phyloP scores from a whole-genome alignment of 2,888 invertebrate species.

The Hermodice carunculata region DNA sequence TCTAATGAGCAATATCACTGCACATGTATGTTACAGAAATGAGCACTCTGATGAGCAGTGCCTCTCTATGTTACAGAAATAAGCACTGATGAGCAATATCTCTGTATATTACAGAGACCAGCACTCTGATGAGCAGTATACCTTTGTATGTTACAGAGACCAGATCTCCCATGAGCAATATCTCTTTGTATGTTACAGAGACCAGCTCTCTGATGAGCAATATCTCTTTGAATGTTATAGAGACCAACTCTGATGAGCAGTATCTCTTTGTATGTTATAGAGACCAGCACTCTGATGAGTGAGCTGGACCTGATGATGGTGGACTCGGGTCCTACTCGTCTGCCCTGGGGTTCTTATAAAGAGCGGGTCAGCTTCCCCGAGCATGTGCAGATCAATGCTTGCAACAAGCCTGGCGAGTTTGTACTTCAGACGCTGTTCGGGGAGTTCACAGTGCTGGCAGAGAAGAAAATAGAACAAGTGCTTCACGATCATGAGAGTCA shows the following conservation, averaged over 20 bases:
- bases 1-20: too few species aligned
- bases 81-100: too few species aligned
- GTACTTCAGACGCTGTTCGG: slow-evolving; percentile 95
- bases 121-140: too few species aligned
- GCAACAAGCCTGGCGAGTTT: slow-evolving; percentile 81
- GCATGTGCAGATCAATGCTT: slow-evolving; percentile 31
- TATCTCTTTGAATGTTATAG: too few species aligned
- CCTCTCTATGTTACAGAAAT: too few species aligned
- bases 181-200: too few species aligned
- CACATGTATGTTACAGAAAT: too few species aligned
- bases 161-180: too few species aligned
- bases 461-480: slow-evolving; percentile 95
- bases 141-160: too few species aligned
- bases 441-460: slow-evolving; percentile 94
- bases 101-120: too few species aligned
- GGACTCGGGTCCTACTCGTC: slow-evolving; percentile 22
- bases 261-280: background rate
- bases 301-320: slow-evolving; percentile 23
- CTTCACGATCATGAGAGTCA: slow-evolving; percentile 75
- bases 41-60: too few species aligned
- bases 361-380: slow-evolving; percentile 40
- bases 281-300: slow-evolving; percentile 18
- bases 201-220: too few species aligned
- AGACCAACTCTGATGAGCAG: slow-evolving; percentile 14
- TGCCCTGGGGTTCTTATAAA: slow-evolving; percentile 47